Base-by-base conservation (phyloP, 2,113 vertebrate genomes). In the Promerops cafer region DNA sequence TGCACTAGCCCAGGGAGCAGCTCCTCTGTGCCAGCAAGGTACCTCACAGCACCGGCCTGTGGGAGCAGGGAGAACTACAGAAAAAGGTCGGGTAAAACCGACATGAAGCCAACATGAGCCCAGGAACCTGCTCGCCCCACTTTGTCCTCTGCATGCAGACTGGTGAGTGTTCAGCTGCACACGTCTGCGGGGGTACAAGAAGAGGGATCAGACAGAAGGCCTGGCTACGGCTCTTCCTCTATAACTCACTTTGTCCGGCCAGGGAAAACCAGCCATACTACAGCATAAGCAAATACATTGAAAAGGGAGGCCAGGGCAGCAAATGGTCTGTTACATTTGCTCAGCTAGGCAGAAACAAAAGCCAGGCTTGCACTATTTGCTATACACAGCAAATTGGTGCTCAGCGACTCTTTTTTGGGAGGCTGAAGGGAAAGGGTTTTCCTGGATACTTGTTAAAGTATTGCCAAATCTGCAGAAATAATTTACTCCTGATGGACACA, bases 261-360 rank as follows among this genome's bases (percentile, higher is more conserved):
- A 44, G 33, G 84, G 42, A 50, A 71, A 71, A 85, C 5, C 49
- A 39, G 26, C 42, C 70, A 19, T 31, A 23, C n/a, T 24, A 75
- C 27, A 27, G 80, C 63, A 80, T 20, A 63, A 90, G 59, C 63
- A 85, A 64, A 57, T 47, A 22, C 5, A 45, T 76, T 63, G 72
- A 71, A 49, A 75, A 78, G 81, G 7, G 50, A 93, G 75, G 31
- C 45, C 75, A 54, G 78, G 56, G 47, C 87, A 90, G 84, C 85
- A 96, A 93, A 85, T 6, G 40, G 42, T 39, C 74, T 52, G 71
- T 78, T n/a, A 70, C 64, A 52, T 64, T 83, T 92, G 93, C 90
- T 68, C 64, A 44, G 83, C 90, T 75, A 64, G 60, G 92, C 83
- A 94, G 74, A 95, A 96, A 85, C 33, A 79, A 77, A 92, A 83